phyloP scores from a whole-genome alignment of 2,888 invertebrate species.

The Brenthis daphne region DNA sequence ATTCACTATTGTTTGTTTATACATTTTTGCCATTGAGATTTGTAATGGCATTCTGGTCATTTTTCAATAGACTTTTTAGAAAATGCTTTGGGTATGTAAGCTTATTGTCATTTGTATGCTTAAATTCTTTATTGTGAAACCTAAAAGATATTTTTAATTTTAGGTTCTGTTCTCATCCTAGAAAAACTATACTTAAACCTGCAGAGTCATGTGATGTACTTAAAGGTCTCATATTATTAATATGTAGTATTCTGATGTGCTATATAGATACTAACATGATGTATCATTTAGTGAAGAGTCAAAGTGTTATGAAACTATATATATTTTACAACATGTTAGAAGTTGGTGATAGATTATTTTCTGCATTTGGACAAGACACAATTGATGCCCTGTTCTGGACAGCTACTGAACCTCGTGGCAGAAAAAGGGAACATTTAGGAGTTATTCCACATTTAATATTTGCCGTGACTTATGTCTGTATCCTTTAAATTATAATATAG shows the following conservation, averaged over 20 bases:
- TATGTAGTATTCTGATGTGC: conserved; percentile 92
- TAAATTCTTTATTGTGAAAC: not conserved
- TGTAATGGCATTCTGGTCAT: conserved; percentile 91
- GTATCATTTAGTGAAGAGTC: conserved; percentile 98
- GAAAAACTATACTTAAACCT: conserved; percentile 86
- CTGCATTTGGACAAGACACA: conserved; percentile 98
- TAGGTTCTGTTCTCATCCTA: conserved; percentile 62
- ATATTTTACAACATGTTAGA: conserved; percentile 99
- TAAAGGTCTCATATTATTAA: conserved; percentile 93
- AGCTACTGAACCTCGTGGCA: conserved; percentile 95
- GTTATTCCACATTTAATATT: conserved; percentile 95
- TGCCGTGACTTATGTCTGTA: conserved; percentile 96
- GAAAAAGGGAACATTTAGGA: conserved; percentile 91
- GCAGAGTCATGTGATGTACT: conserved; percentile 98
- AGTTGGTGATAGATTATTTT: conserved; percentile 97
- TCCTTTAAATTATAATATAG: conserved; percentile 83
- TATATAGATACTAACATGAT: conserved; percentile 98
- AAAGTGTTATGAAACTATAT: conserved; percentile 99
- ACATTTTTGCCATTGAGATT: conserved; percentile 98
- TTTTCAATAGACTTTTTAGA: conserved; percentile 87
- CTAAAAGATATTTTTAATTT: conserved; percentile 41
- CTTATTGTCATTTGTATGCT: not conserved
- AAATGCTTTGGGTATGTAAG: conserved; percentile 86
- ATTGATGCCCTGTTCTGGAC: conserved; percentile 99
- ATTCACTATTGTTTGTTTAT: conserved; percentile 98